phyloP scores from a whole-genome alignment of 2,888 invertebrate species.

The Gastracanthus pulcherrimus region DNA sequence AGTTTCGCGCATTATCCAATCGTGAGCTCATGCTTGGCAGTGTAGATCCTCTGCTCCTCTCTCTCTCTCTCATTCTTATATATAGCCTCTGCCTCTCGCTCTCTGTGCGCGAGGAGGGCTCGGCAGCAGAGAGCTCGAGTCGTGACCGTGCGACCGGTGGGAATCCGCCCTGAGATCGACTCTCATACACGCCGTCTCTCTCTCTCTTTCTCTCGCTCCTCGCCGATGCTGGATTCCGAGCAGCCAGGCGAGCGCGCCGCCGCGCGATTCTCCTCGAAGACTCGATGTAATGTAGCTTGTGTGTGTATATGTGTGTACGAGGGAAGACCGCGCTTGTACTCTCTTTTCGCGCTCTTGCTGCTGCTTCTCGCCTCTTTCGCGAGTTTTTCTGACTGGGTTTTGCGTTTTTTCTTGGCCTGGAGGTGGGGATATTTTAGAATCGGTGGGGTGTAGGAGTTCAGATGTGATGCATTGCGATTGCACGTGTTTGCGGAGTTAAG shows the following conservation, averaged over 20 bases:
- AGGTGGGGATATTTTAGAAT: background rate
- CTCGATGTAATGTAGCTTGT: background rate
- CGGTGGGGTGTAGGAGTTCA: too few relatives aligned
- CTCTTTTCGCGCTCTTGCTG: background rate
- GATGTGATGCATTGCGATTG: background rate
- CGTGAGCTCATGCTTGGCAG: too few relatives aligned
- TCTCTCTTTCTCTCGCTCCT: too few relatives aligned
- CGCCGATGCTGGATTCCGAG: constrained; percentile 59
- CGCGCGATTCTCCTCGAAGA: background rate
- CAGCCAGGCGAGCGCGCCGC: background rate
- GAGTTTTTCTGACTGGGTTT: background rate
- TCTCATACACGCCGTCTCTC: constrained; percentile 77
- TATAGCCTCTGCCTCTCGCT: background rate
- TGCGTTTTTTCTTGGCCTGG: background rate
- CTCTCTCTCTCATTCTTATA: constrained; percentile 6
- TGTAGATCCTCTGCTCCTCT: constrained; percentile 15
- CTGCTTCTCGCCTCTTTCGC: too few relatives aligned
- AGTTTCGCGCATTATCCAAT: constrained; percentile 21
- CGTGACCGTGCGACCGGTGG: constrained; percentile 76
- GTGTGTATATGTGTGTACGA: background rate
- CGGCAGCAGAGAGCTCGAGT: constrained; percentile 59
- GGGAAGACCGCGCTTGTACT: background rate
- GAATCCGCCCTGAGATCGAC: constrained; percentile 77
- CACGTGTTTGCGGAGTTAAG: background rate
- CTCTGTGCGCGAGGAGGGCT: constrained; percentile 16